Percentiles rank a stretch among this genome's conserved stretches.
phyloP scores from a whole-genome alignment of 2,888 invertebrate genomes.

The Lysandra coridon region DNA sequence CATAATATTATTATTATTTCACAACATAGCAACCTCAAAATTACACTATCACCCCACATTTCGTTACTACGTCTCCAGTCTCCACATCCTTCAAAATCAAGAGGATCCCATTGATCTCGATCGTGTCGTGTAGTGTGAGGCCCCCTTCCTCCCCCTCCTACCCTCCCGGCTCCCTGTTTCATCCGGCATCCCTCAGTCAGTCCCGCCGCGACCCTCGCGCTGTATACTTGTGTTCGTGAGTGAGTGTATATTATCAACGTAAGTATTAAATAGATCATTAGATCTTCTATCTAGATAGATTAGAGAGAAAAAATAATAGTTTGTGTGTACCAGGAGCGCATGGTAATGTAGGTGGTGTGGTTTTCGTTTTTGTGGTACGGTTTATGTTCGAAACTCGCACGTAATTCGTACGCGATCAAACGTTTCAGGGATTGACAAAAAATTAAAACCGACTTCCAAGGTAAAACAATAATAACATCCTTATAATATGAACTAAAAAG shows the following conservation, averaged over 20 bases:
- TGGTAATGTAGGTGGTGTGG: neutral
- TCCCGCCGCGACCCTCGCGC: slow-evolving; percentile 8
- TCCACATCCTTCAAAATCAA: neutral
- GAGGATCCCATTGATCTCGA: neutral
- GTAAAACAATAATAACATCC: too few species aligned
- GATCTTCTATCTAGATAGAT: too few species aligned
- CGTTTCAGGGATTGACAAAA: neutral
- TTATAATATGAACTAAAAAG: too few species aligned
- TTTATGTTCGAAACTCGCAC: neutral
- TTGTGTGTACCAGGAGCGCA: neutral
- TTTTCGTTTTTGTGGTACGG: neutral
- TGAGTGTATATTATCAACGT: neutral
- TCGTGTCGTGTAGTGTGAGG: slow-evolving; percentile 9
- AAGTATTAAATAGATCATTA: neutral
- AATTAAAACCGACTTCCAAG: neutral
- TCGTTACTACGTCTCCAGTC: too few species aligned
- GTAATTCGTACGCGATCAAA: neutral
- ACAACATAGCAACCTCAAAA: too few species aligned
- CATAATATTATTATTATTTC: too few species aligned
- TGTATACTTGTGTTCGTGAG: neutral
- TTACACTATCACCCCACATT: too few species aligned
- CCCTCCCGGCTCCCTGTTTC: neutral
- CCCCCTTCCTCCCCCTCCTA: neutral
- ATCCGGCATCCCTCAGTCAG: neutral
- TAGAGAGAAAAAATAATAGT: neutral